These are phyloP conservation scores for Linnaemya vulpina DNA, from an alignment of 2,888 invertebrate species.

Conservation along the genomic window DNA sequence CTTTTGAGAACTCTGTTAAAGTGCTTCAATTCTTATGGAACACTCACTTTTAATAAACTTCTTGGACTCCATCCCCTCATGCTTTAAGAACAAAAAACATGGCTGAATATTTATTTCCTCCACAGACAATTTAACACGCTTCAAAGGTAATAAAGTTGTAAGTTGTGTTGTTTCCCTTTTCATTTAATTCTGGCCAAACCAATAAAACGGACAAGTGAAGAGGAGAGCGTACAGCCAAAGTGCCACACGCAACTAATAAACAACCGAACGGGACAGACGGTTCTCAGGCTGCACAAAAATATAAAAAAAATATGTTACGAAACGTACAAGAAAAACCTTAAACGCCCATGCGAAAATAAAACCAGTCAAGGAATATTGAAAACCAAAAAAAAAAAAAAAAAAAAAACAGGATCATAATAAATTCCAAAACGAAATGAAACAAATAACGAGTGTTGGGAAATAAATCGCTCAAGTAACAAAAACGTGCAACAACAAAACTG, in stretches of 20 bases:
- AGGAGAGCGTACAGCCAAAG: constrained; percentile 44
- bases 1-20: too few relatives aligned
- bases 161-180: constrained; percentile 16
- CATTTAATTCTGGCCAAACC: constrained; percentile 19
- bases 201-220: constrained; percentile 69
- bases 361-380: constrained; percentile 34
- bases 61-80: background rate
- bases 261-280: background rate
- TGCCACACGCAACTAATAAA: constrained; percentile 68
- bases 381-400: background rate
- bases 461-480: constrained; percentile 65
- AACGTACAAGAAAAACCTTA: constrained; percentile 1
- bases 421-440: constrained; percentile 22
- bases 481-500: constrained; percentile 23
- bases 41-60: background rate
- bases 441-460: constrained; percentile 61
- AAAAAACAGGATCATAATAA: background rate
- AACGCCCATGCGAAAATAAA: constrained; percentile 68
- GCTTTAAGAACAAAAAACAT: background rate
- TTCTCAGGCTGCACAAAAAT: background rate
- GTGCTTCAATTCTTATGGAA: too few relatives aligned
- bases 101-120: constrained; percentile 50
- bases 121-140: constrained; percentile 62
- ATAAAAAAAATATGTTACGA: constrained; percentile 10
- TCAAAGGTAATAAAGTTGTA: constrained; percentile 66